Evolutionary conservation across 2,113 vertebrate genomes (phyloP).

Genomic region (Bungarus multicinctus): DNA sequence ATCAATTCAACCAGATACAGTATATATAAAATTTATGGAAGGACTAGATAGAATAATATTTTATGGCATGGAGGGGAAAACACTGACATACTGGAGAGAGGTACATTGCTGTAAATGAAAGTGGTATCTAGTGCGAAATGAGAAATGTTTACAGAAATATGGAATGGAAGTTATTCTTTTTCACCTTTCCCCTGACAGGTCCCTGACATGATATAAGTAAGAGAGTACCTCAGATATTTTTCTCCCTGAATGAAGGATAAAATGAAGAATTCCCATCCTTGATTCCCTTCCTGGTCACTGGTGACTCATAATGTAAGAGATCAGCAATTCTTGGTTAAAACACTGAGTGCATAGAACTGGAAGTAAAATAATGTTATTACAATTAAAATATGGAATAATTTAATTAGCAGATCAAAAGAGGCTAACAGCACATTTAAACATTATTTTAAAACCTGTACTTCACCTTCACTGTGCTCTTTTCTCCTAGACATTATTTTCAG

Average conservation of each 20-base stretch:
- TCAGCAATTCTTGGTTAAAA: background rate
- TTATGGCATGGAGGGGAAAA: background rate
- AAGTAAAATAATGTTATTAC: background rate
- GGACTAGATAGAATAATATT: background rate
- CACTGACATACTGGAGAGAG: background rate
- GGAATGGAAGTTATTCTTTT: background rate
- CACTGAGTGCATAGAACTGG: background rate
- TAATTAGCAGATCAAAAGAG: background rate
- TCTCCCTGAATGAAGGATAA: background rate
- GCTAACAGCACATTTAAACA: background rate
- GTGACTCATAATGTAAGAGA: background rate
- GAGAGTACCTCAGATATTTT: background rate
- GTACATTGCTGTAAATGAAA: background rate
- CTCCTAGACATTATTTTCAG: background rate
- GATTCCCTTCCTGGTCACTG: background rate
- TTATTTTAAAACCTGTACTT: background rate
- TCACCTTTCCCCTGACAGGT: background rate
- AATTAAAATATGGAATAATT: constrained; percentile 9
- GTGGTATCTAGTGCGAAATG: background rate
- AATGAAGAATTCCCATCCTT: background rate
- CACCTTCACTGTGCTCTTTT: background rate
- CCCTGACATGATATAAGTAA: background rate
- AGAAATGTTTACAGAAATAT: background rate
- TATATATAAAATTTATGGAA: background rate
- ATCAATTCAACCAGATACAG: background rate